Evolutionary conservation across 2,113 vertebrate genomes (phyloP).

Genomic region (Felis catus): F.catus_Fca126_mat1.0 CM031421.1:87519501-87520000

Average conservation of each 20-base stretch:
- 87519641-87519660: conserved; percentile 8
- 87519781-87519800: not conserved
- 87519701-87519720: not conserved
- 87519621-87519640: conserved; percentile 28
- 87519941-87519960: not conserved
- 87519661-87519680: not conserved
- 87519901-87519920: conserved; percentile 4
- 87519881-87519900: not conserved
- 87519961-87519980: not conserved
- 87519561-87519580: not conserved
- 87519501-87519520: not conserved
- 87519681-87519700: not conserved
- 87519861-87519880: not conserved
- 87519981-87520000: not conserved
- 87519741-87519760: not conserved
- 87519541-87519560: conserved; percentile 37
- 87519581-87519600: conserved; percentile 12
- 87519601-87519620: conserved; percentile 38
- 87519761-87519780: not conserved
- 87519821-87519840: not conserved
- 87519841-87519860: not conserved
- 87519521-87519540: conserved; percentile 16
- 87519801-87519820: not conserved
- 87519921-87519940: not conserved
- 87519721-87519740: not conserved